A percentile compares a stretch with the other conserved stretches of the same genome.
Evolutionary conservation across 35 echinoderm and acorn worm species (phyloP).

Genomic region (Chiridota heheva): DNA sequence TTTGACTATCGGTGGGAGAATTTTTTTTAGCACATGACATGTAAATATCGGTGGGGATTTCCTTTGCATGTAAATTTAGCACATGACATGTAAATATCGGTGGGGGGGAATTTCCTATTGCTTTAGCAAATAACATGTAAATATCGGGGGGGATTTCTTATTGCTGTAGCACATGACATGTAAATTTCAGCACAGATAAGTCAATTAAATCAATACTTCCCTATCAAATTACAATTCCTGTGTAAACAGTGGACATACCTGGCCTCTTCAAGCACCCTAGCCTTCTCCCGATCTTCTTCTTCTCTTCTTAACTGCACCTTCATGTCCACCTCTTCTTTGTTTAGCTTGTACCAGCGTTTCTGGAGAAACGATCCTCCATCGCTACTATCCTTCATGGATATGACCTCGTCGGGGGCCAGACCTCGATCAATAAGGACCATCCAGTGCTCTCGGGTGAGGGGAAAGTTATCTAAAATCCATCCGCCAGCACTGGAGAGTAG

Average conservation of each 20-base stretch:
- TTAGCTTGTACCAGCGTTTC: constrained; percentile 97
- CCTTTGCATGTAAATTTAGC: no score
- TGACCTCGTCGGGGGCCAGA: constrained; percentile 92
- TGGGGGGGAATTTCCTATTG: no score
- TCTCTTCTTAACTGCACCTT: constrained; percentile 80
- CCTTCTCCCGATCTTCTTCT: constrained; percentile 86
- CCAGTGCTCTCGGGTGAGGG: constrained; percentile 92
- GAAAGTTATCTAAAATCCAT: constrained; percentile 97
- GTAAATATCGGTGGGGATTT: no score
- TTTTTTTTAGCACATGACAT: no score
- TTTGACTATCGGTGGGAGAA: no score
- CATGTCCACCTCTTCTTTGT: constrained; percentile 90
- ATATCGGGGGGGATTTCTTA: no score
- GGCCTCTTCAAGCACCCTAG: constrained; percentile 73
- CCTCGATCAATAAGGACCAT: constrained; percentile 86
- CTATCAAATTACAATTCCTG: no score
- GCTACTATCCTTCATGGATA: constrained; percentile 82
- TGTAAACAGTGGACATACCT: constrained; percentile 81
- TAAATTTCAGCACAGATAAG: no score
- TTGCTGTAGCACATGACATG: no score
- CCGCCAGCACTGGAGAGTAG: constrained; percentile 78
- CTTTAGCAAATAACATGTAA: no score
- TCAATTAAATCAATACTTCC: no score
- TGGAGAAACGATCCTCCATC: constrained; percentile 67
- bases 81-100: no score